Conservation (phyloP, 2,797 vertebrate genomes). For the Botia almorhae region DNA sequence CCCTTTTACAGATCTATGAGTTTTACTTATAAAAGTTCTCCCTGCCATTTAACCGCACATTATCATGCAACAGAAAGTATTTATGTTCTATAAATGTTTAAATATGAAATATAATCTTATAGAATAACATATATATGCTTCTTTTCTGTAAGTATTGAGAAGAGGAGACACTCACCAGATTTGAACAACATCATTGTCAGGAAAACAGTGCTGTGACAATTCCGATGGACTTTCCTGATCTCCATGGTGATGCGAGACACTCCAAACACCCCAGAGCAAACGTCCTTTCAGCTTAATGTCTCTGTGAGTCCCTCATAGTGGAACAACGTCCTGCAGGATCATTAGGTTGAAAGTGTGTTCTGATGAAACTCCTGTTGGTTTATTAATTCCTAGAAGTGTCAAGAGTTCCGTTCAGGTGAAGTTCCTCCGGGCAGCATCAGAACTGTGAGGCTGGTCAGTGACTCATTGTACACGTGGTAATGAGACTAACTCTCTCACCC, state of each 20-base stretch:
- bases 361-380: neutral
- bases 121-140: neutral
- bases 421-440: conserved; percentile 37
- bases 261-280: conserved; percentile 13
- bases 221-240: conserved; percentile 65
- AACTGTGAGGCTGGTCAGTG: conserved; percentile 16
- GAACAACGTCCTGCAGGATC: neutral
- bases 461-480: conserved; percentile 35
- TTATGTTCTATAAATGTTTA: too few relatives aligned
- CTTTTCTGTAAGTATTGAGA: neutral
- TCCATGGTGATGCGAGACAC: conserved; percentile 69
- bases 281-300: neutral
- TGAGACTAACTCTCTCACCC: conserved; percentile 50
- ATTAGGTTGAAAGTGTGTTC: neutral
- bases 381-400: neutral
- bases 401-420: neutral
- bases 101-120: too few relatives aligned
- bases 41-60: neutral
- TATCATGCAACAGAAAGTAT: neutral
- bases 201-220: conserved; percentile 70
- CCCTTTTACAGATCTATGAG: neutral
- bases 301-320: conserved; percentile 33
- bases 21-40: neutral
- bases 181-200: conserved; percentile 81
- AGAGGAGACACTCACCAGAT: conserved; percentile 76